Evolutionary conservation across 2,888 invertebrate species (phyloP).

Genomic region (Lasioglossum vierecki): DNA sequence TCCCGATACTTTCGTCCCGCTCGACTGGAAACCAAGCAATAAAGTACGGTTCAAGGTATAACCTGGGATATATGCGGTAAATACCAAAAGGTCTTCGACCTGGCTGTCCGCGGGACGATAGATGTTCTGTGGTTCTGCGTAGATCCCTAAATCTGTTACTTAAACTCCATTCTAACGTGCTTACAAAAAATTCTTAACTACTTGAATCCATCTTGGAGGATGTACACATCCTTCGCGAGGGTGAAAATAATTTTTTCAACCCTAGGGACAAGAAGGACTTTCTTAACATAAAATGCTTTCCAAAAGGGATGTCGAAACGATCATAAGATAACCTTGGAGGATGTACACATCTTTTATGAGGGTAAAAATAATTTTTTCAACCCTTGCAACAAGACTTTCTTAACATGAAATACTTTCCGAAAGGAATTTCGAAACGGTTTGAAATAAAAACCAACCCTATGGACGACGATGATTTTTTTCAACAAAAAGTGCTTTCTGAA

Average conservation of each 20-base stretch:
- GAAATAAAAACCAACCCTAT: no score
- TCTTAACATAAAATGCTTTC: neutral
- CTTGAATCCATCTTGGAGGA: neutral
- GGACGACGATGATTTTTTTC: no score
- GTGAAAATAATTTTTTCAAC: no score
- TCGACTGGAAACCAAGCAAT: slow-evolving; percentile 26
- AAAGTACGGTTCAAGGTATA: neutral
- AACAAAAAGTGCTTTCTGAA: no score
- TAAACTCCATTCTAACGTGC: neutral
- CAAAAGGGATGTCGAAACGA: neutral
- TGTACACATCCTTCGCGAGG: neutral
- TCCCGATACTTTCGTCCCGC: slow-evolving; percentile 28
- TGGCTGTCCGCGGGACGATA: neutral
- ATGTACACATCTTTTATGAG: neutral
- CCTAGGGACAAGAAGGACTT: neutral
- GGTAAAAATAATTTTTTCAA: no score
- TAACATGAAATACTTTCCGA: neutral
- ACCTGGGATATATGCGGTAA: neutral
- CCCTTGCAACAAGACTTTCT: neutral
- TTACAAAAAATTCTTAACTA: neutral
- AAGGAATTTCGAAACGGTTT: neutral
- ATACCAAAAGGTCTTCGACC: neutral
- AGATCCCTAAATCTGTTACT: neutral
- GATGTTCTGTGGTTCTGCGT: neutral
- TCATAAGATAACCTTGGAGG: neutral